Evolutionary conservation across 2,113 vertebrate species (phyloP).

Genomic region (Cyprinodon variegatus): DNA sequence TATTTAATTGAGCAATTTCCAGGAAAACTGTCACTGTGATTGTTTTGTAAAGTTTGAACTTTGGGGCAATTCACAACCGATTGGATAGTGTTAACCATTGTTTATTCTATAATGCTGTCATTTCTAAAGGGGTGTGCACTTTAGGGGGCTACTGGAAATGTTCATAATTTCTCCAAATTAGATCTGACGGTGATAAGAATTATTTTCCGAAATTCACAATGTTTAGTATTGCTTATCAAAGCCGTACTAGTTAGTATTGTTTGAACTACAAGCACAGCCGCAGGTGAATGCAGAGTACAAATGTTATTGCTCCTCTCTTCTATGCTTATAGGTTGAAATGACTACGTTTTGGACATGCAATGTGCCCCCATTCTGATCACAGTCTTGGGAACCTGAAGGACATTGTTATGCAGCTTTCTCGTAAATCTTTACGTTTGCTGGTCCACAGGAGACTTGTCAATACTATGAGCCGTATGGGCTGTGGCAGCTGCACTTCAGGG

Average conservation of each 20-base stretch:
- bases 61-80: background rate
- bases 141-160: fast-evolving
- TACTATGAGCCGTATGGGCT: slow-evolving; percentile 88
- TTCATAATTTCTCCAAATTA: background rate
- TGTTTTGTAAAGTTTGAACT: too few species aligned
- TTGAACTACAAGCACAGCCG: slow-evolving; percentile 68
- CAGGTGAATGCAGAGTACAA: slow-evolving; percentile 68
- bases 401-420: slow-evolving; percentile 74
- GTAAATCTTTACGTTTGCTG: slow-evolving; percentile 86
- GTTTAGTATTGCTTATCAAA: slow-evolving; percentile 37
- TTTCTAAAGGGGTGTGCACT: background rate
- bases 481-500: slow-evolving; percentile 95
- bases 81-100: background rate
- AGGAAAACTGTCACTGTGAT: too few species aligned
- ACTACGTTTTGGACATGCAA: slow-evolving; percentile 47
- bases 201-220: slow-evolving; percentile 37
- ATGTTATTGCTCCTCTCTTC: slow-evolving; percentile 72
- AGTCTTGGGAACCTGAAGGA: slow-evolving; percentile 49
- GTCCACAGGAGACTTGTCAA: slow-evolving; percentile 95
- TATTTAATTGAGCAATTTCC: too few species aligned
- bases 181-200: background rate
- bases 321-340: slow-evolving; percentile 73
- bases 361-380: slow-evolving; percentile 28
- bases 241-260: slow-evolving; percentile 35
- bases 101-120: background rate